Evolutionary conservation across 2,888 invertebrate genomes (phyloP).

Genomic region (Leucozona laternaria): DNA sequence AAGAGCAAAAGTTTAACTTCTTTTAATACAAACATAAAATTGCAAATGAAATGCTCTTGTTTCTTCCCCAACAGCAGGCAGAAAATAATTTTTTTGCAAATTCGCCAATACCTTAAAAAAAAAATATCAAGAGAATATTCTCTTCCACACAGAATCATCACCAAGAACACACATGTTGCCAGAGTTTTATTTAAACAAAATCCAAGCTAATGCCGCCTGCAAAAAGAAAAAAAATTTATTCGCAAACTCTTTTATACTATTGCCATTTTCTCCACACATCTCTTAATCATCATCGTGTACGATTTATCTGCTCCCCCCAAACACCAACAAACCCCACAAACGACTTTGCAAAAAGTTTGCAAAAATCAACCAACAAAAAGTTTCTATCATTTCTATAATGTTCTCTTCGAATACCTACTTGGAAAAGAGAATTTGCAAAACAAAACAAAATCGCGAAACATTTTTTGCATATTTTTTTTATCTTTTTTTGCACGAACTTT

Average conservation of each 20-base stretch:
- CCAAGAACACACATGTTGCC: slow-evolving; percentile 40
- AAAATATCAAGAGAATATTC: slow-evolving; percentile 28
- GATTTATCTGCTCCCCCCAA: neutral
- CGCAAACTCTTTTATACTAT: slow-evolving; percentile 46
- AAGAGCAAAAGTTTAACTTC: slow-evolving; percentile 26
- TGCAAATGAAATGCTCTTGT: slow-evolving; percentile 37
- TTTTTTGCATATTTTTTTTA: slow-evolving; percentile 61
- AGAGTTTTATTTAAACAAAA: slow-evolving; percentile 9
- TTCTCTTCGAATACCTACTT: slow-evolving; percentile 35
- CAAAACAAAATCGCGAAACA: slow-evolving; percentile 65
- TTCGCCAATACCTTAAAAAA: slow-evolving; percentile 14
- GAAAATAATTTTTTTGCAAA: slow-evolving; percentile 41
- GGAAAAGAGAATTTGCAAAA: slow-evolving; percentile 64
- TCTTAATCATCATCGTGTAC: slow-evolving; percentile 44
- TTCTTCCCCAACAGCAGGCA: slow-evolving; percentile 15
- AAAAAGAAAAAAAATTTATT: slow-evolving; percentile 38
- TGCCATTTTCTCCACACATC: slow-evolving; percentile 26
- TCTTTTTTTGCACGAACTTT: slow-evolving; percentile 38
- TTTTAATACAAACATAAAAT: slow-evolving; percentile 19
- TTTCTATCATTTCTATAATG: neutral
- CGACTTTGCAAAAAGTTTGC: slow-evolving; percentile 35
- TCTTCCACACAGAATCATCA: neutral
- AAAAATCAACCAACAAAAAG: slow-evolving; percentile 42
- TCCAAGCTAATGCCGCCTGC: slow-evolving; percentile 1
- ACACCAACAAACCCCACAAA: neutral